phyloP scores from a whole-genome alignment of 1,140 invertebrate genomes.

The Lasioglossum albipes region DNA sequence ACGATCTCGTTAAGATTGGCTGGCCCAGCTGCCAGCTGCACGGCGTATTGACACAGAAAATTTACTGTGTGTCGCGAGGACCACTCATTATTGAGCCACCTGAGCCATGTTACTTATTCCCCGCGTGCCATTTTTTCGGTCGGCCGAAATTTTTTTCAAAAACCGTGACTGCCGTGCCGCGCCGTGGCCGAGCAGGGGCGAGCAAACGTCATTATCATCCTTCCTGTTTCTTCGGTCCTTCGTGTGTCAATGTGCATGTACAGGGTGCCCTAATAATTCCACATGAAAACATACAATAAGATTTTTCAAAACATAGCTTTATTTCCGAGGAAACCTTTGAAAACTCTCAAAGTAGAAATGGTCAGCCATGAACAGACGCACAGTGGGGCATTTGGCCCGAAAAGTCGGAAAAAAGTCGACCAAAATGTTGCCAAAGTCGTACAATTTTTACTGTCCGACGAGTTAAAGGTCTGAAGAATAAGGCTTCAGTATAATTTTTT shows the following conservation, averaged over 20 bases:
- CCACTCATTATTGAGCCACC: conserved; percentile 51
- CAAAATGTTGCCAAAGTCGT: too few relatives aligned
- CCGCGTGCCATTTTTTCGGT: conserved; percentile 5
- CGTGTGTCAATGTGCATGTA: conserved; percentile 49
- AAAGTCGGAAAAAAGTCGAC: too few relatives aligned
- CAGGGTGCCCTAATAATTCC: not conserved
- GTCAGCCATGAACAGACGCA: too few relatives aligned
- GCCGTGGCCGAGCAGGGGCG: conserved; percentile 25
- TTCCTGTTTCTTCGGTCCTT: conserved; percentile 35
- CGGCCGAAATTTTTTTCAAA: conserved; percentile 29
- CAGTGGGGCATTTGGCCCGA: too few relatives aligned
- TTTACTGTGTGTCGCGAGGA: conserved; percentile 51
- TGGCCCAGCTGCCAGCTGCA: conserved; percentile 39
- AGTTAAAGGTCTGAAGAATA: too few relatives aligned
- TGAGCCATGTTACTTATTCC: conserved; percentile 39
- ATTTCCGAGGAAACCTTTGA: too few relatives aligned
- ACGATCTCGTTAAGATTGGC: conserved; percentile 48
- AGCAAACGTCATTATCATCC: conserved; percentile 54
- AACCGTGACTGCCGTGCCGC: conserved; percentile 56
- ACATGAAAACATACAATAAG: too few relatives aligned
- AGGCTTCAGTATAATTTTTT: too few relatives aligned
- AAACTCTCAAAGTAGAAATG: too few relatives aligned
- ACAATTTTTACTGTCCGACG: too few relatives aligned
- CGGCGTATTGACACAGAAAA: conserved; percentile 46
- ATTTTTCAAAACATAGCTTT: too few relatives aligned